phyloP scores from a whole-genome alignment of 2,113 vertebrate genomes.

The Thomomys bottae region DNA sequence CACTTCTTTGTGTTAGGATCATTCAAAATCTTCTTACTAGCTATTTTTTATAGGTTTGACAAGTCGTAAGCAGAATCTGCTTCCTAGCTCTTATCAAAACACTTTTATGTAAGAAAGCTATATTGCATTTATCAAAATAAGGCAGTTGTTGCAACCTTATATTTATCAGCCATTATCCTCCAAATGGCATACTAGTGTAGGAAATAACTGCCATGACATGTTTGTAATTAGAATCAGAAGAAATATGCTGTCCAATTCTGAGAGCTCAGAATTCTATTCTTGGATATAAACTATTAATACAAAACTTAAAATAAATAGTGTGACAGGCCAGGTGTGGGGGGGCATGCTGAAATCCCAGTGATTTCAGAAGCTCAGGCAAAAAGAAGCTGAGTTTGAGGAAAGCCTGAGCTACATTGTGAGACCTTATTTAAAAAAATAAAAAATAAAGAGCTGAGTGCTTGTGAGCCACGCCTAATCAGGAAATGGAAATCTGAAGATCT shows the following conservation, averaged over 20 bases:
- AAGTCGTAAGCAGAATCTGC: neutral
- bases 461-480: too few relatives aligned
- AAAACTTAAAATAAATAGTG: neutral
- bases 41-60: neutral
- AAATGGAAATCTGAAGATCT: too few relatives aligned
- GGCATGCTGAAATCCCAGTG: too few relatives aligned
- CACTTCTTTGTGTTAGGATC: neutral
- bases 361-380: too few relatives aligned
- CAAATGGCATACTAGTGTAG: conserved; percentile 13
- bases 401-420: too few relatives aligned
- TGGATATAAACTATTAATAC: neutral
- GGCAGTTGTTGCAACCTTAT: neutral
- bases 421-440: too few relatives aligned
- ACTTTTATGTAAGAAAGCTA: conserved; percentile 7
- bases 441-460: too few relatives aligned
- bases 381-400: too few relatives aligned
- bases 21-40: neutral
- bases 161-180: conserved; percentile 1
- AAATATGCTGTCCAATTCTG: conserved; percentile 17
- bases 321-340: neutral
- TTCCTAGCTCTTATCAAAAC: conserved; percentile 8
- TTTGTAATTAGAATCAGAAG: conserved; percentile 8
- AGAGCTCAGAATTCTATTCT: conserved; percentile 14
- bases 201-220: neutral
- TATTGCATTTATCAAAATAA: conserved; percentile 33